Percentiles rank a stretch among this genome's conserved stretches.
Conservation (phyloP, 2,888 invertebrate species). For the Mesopsocus fuscifrons region DNA sequence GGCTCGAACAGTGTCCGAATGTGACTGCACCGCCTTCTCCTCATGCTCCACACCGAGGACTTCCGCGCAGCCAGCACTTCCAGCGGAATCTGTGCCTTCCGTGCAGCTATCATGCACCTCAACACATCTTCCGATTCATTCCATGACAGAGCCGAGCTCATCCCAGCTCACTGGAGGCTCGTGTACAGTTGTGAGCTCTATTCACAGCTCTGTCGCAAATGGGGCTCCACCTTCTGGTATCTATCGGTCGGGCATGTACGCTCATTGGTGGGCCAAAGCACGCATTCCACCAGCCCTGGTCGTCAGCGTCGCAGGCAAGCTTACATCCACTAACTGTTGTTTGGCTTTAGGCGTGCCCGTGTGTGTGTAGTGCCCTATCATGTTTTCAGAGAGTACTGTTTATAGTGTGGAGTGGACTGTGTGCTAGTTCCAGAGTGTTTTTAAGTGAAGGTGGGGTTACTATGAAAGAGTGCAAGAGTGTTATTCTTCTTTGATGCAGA, state of each 20-base stretch:
- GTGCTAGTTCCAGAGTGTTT: too few species aligned
- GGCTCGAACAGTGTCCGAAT: slow-evolving; percentile 23
- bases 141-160: not conserved
- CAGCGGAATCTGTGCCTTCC: slow-evolving; percentile 33
- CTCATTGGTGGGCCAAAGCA: slow-evolving; percentile 87
- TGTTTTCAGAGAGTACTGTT: too few species aligned
- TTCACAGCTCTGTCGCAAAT: not conserved
- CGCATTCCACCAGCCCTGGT: slow-evolving; percentile 40
- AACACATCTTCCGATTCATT: too few species aligned
- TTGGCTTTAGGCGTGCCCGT: not conserved
- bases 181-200: not conserved
- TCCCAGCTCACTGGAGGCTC: not conserved
- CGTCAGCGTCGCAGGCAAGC: slow-evolving; percentile 28
- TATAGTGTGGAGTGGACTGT: too few species aligned
- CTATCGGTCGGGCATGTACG: slow-evolving; percentile 70
- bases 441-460: not conserved
- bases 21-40: slow-evolving; percentile 50
- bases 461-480: not conserved
- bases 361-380: not conserved
- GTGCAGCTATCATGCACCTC: slow-evolving; percentile 32
- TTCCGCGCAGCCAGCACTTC: slow-evolving; percentile 37
- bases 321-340: slow-evolving; percentile 26
- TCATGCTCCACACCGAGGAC: slow-evolving; percentile 52
- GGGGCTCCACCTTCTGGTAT: slow-evolving; percentile 28
- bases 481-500: not conserved